Base-by-base conservation (phyloP, 2,797 vertebrate species). In the Arvicola amphibius region DNA sequence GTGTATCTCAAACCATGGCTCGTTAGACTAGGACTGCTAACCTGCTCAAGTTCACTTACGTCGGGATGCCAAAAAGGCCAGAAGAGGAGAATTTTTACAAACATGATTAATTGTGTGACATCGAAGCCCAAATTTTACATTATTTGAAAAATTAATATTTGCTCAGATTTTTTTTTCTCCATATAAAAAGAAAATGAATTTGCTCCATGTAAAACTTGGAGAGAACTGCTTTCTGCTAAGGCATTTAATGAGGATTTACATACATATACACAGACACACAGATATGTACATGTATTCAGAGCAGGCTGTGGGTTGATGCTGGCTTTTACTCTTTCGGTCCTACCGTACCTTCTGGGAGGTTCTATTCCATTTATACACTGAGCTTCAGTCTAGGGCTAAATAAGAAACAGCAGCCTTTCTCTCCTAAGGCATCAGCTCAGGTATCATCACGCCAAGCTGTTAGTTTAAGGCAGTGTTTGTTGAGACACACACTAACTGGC, bases 391-490 rank as follows among this genome's bases (percentile, higher is more conserved):
- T 95, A 96, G 84, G 89, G 96, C 95, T 97, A 59, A 98, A 97
- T 32, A 96, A 96, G 27, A 95, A 95, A 97, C 34, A 97, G n/a
- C 43, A 86, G 95, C 94, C 76, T 97, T 83, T 78, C 95, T 67
- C 96, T 98, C 94, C 98, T 98, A 98, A 96, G 96, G 96, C 96
- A 96, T 98, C 98, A 98, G 97, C 97, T 96, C 79, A 95, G 65
- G 71, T 25, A 77, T 90, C 95, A 77, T 90, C 95, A 94, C 88
- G 96, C 95, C 98, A 97, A 97, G 92, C 67, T 96, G 94, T 98
- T 98, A 98, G 93, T 88, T 98, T 98, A 94, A 98, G 97, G 96
- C 95, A 97, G 78, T 93, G 96, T 80, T 88, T 93, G 96, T 80
- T 88, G 95, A 97, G 88, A 91, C 93, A 98, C 93, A 97, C 96